phyloP scores from a whole-genome alignment of 2,797 vertebrate genomes.

The Manis pentadactyla region DNA sequence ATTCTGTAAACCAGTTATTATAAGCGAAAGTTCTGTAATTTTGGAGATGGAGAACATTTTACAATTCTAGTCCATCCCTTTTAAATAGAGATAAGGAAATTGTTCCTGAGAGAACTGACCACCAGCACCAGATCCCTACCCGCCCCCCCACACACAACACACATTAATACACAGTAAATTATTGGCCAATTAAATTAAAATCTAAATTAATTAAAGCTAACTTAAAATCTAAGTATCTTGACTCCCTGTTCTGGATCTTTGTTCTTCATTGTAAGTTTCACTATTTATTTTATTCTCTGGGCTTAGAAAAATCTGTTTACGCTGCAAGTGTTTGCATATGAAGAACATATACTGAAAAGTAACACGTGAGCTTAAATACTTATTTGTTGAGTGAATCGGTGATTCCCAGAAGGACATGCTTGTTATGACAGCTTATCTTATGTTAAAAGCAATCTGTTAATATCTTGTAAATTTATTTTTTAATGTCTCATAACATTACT shows the following conservation, averaged over 20 bases:
- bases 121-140: background rate
- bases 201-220: background rate
- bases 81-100: background rate
- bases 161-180: background rate
- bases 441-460: slow-evolving; percentile 40
- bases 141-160: background rate
- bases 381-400: background rate
- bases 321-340: background rate
- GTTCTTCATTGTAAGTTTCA: background rate
- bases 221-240: background rate
- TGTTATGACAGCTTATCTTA: background rate
- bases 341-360: slow-evolving; percentile 2
- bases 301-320: slow-evolving; percentile 23
- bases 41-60: background rate
- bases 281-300: background rate
- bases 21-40: background rate
- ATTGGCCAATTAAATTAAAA: too few species aligned
- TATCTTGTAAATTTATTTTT: slow-evolving; percentile 48
- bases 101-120: background rate
- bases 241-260: background rate
- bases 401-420: too few species aligned
- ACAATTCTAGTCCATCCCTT: background rate
- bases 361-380: background rate
- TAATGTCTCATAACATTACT: slow-evolving; percentile 22
- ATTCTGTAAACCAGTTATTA: background rate